Conservation (phyloP, 2,113 vertebrate species). For the Platanista minor region DNA sequence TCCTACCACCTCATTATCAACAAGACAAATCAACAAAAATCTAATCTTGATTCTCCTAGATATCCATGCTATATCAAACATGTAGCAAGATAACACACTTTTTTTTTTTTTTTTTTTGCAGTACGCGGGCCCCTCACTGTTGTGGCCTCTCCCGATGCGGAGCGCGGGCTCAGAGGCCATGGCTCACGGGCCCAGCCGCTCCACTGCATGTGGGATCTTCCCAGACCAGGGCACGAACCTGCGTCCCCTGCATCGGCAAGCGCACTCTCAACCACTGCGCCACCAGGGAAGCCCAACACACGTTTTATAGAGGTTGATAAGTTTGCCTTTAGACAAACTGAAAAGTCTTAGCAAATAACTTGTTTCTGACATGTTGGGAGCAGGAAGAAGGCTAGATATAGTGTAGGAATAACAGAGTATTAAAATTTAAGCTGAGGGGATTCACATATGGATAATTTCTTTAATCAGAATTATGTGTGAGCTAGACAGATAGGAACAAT, state of each 20-base stretch:
- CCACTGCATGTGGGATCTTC: too few species aligned
- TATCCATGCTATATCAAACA: constrained; percentile 28
- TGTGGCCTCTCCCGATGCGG: too few species aligned
- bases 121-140: too few species aligned
- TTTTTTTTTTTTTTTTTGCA: too few species aligned
- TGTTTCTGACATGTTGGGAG: neutral
- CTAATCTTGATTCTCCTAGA: constrained; percentile 47
- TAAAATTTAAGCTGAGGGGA: constrained; percentile 53
- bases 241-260: too few species aligned
- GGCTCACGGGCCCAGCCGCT: too few species aligned
- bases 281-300: too few species aligned
- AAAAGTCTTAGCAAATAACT: constrained; percentile 56
- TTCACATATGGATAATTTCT: constrained; percentile 46
- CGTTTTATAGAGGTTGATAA: constrained; percentile 38
- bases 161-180: too few species aligned
- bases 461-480: constrained; percentile 28
- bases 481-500: neutral
- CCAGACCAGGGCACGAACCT: too few species aligned
- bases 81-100: constrained; percentile 49
- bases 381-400: neutral
- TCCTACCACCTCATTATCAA: constrained; percentile 53
- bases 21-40: constrained; percentile 30
- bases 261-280: too few species aligned
- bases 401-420: neutral
- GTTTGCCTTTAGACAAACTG: constrained; percentile 55